Conservation (phyloP, 2,888 invertebrate species). For the Lordiphosa andalusiaca region DNA sequence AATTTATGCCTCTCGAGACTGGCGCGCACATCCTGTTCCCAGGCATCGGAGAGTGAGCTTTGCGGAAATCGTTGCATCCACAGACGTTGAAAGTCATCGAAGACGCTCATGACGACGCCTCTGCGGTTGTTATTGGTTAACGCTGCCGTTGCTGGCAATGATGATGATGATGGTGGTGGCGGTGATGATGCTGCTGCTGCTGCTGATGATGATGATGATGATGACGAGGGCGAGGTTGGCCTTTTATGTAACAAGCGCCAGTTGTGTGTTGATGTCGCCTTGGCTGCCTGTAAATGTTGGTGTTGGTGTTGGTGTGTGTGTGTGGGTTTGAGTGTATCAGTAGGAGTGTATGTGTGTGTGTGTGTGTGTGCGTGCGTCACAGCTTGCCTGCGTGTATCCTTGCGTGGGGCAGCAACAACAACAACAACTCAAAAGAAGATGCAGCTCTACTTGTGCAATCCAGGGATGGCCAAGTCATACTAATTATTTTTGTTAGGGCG, state of each 20-base stretch:
- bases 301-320: constrained; percentile 8
- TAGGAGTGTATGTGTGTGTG: background rate
- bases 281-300: constrained; percentile 59
- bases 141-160: constrained; percentile 16
- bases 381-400: constrained; percentile 28
- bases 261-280: constrained; percentile 62
- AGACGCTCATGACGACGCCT: constrained; percentile 86
- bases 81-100: constrained; percentile 94
- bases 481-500: too few species aligned
- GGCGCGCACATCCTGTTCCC: constrained; percentile 95
- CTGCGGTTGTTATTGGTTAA: constrained; percentile 9
- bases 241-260: constrained; percentile 60
- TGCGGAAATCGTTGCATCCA: constrained; percentile 95
- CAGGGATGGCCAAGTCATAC: constrained; percentile 2
- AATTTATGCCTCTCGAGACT: constrained; percentile 94
- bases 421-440: constrained; percentile 15
- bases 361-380: constrained; percentile 31
- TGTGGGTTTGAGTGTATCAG: background rate
- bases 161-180: constrained; percentile 2
- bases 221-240: constrained; percentile 36
- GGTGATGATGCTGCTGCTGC: background rate
- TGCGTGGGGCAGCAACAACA: constrained; percentile 28
- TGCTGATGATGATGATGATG: constrained; percentile 27
- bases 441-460: background rate
- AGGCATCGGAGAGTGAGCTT: constrained; percentile 93